Conservation (phyloP, 2,113 vertebrate species). For the Zosterops hypoxanthus region DNA sequence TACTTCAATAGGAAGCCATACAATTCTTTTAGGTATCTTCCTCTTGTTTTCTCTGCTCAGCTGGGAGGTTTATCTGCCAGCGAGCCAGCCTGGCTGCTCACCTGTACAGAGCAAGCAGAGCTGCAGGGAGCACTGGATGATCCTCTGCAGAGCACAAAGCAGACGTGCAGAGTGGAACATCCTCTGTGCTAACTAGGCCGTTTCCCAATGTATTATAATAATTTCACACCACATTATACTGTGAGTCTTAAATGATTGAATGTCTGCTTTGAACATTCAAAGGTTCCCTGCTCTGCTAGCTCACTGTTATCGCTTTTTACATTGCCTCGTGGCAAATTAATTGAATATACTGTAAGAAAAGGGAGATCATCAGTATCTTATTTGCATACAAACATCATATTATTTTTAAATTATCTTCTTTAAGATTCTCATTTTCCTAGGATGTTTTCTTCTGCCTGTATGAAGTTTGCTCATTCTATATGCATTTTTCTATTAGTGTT, state of each 20-base stretch:
- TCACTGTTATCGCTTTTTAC: not conserved
- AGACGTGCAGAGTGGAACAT: not conserved
- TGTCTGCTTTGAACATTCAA: constrained; percentile 45
- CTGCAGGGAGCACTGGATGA: not conserved
- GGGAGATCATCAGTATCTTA: constrained; percentile 3
- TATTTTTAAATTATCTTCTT: constrained; percentile 49
- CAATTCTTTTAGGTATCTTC: not conserved
- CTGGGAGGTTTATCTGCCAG: not conserved
- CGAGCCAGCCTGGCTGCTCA: not conserved
- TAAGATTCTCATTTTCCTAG: constrained; percentile 23
- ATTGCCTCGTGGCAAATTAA: constrained; percentile 34
- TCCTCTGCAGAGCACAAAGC: not conserved
- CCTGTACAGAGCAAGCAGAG: not conserved
- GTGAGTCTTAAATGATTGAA: constrained; percentile 28
- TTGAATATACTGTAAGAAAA: constrained; percentile 8
- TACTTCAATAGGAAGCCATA: not conserved
- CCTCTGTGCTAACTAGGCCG: not conserved
- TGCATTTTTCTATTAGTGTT: not conserved
- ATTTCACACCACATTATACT: constrained; percentile 43
- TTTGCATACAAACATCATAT: constrained; percentile 30
- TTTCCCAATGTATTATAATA: not conserved
- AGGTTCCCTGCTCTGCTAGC: not conserved
- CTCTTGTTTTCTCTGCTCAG: not conserved
- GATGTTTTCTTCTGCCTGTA: not conserved
- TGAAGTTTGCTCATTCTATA: not conserved